Evolutionary conservation across 2,113 vertebrate species (phyloP).

Genomic region (Leptosomus discolor): DNA sequence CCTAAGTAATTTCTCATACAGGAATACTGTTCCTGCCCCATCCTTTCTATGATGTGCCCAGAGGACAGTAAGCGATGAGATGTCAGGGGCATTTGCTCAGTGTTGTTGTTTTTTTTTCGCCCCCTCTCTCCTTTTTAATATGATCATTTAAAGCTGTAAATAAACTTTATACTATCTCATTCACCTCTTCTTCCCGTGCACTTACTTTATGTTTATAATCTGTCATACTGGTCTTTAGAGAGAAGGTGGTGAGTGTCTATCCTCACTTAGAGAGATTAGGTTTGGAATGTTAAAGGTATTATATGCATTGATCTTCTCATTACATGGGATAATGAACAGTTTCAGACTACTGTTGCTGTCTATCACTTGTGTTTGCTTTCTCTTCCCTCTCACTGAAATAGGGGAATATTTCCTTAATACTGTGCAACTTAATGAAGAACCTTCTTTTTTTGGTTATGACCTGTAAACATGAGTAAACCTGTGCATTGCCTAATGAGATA

Average conservation of each 20-base stretch:
- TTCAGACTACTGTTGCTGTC: background rate
- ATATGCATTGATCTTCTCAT: background rate
- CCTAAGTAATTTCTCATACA: background rate
- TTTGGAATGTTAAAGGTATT: background rate
- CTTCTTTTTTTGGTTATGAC: background rate
- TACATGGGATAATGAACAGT: background rate
- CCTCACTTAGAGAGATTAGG: background rate
- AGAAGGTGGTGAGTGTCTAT: background rate
- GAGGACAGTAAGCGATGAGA: background rate
- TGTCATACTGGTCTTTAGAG: background rate
- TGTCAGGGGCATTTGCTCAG: background rate
- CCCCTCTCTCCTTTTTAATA: background rate
- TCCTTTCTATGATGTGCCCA: background rate
- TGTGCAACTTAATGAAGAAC: background rate
- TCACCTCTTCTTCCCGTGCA: background rate
- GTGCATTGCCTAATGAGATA: background rate
- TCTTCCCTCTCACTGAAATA: background rate
- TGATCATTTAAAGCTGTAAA: background rate
- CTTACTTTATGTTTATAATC: background rate
- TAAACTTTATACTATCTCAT: background rate
- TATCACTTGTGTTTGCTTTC: background rate
- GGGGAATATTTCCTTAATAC: background rate
- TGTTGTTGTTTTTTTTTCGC: rapidly evolving
- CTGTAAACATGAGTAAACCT: background rate
- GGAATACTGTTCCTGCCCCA: background rate